These are phyloP conservation scores for Hemichromis elongatus DNA, from an alignment of 2,113 vertebrate genomes.

Conservation along the genomic window DNA sequence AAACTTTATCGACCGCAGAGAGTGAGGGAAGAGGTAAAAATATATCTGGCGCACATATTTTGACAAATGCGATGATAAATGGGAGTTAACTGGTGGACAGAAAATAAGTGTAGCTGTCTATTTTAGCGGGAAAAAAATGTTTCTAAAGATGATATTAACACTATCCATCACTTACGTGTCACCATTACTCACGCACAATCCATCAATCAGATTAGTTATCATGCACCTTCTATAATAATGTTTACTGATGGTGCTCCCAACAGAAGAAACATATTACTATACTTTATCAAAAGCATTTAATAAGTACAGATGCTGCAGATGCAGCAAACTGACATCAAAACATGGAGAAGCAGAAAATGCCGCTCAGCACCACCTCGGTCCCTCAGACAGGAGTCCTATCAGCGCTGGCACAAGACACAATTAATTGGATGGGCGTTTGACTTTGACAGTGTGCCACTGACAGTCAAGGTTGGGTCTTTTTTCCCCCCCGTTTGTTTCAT, in stretches of 20 bases:
- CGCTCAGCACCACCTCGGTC: not conserved
- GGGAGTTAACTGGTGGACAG: constrained; percentile 49
- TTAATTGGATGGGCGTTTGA: constrained; percentile 25
- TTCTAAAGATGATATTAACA: constrained; percentile 61
- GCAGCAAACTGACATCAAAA: not conserved
- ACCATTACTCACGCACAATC: constrained; percentile 51
- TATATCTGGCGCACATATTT: constrained; percentile 27
- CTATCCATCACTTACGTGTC: constrained; percentile 64
- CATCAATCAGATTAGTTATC: constrained; percentile 59
- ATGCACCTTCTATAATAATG: constrained; percentile 44
- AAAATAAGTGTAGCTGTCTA: constrained; percentile 33
- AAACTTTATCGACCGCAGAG: constrained; percentile 34
- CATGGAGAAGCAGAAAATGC: not conserved
- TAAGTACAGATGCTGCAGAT: not conserved
- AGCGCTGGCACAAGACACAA: not conserved
- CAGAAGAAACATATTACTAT: constrained; percentile 23
- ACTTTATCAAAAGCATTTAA: constrained; percentile 35
- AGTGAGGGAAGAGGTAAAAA: constrained; percentile 29
- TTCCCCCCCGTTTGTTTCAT: not conserved
- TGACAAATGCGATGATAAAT: constrained; percentile 63
- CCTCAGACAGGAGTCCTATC: constrained; percentile 16
- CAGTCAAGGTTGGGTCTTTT: not conserved
- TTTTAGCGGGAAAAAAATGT: constrained; percentile 29
- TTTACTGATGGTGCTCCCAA: constrained; percentile 48
- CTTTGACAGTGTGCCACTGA: not conserved